Evolutionary conservation across 2,113 vertebrate species (phyloP), one percentile per base, ranked within the genome.

Genomic region (Hippocampus barbouri): DNA sequence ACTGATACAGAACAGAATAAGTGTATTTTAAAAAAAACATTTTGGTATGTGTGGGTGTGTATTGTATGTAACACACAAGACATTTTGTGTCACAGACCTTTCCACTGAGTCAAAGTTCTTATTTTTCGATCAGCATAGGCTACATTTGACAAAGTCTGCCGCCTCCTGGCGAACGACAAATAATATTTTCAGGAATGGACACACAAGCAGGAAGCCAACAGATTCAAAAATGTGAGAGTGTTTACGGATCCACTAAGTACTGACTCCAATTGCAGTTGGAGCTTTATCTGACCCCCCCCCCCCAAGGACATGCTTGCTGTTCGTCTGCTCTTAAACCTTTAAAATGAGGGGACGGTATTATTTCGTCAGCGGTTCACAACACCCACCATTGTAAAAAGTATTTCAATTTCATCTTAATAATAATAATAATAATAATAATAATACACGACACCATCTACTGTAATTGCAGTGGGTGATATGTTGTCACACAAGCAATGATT

Each of bases 171-270:
- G 66, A 76, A 66, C 66, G 57, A 49, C 25, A 57, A 49, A 74
- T 59, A 45, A 9, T 71, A 70, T 65, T 74, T 75, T 68, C 49
- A 75, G 65, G 20, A 66, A 43, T 64, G 20, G 18, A 64, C 38
- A 40, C 38, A 40, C 34, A 64, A n/a, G 34, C 18, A 4, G 38
- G 30, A 62, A 59, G 56, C 56, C 25, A 11, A 5, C 34, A 40
- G 1, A 62, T 62, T 38, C 60, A 62, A 21, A 40, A 40, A 34
- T 0, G 16, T 38, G 16, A 41, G 23, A 72, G 45, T 66, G 16
- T 74, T 84, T 30, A 72, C 76, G 63, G 80, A 74, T 80, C 85
- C 64, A 66, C 20, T 68, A 74, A 85, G 83, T 80, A 72, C 70
- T 56, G 77, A 76, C 74, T 74, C 69, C 81, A 64, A 77, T 86